phyloP scores from a whole-genome alignment of 2,797 vertebrate genomes.

The Limnodromus scolopaceus region DNA sequence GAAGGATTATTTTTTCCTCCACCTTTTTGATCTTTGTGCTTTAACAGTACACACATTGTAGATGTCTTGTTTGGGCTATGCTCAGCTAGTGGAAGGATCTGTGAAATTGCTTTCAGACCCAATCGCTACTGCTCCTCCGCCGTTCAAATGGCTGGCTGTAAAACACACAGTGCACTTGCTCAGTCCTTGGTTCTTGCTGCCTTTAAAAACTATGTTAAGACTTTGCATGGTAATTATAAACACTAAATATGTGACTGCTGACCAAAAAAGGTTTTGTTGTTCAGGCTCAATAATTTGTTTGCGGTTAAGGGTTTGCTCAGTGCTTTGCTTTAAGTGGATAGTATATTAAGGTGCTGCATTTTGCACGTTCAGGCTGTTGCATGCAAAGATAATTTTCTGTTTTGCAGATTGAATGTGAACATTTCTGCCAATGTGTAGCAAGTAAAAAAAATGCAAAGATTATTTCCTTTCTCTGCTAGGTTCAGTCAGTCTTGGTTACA shows the following conservation, averaged over 20 bases:
- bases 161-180: background rate
- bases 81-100: background rate
- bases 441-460: background rate
- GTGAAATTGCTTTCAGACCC: background rate
- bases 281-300: constrained; percentile 3
- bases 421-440: background rate
- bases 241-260: background rate
- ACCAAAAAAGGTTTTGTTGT: background rate
- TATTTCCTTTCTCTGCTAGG: background rate
- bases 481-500: background rate
- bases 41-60: background rate
- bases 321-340: constrained; percentile 29
- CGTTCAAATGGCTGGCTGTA: background rate
- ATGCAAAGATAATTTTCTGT: constrained; percentile 48
- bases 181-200: background rate
- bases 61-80: background rate
- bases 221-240: background rate
- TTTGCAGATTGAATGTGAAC: background rate
- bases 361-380: constrained; percentile 51
- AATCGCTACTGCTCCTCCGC: background rate
- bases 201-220: background rate
- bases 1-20: background rate
- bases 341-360: constrained; percentile 16
- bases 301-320: constrained; percentile 3
- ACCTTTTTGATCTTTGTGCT: background rate